Percentiles rank a stretch among this genome's conserved stretches.
Evolutionary conservation across 2,888 invertebrate genomes (phyloP).

Genomic region (Chaetogeoica ovagalla): DNA sequence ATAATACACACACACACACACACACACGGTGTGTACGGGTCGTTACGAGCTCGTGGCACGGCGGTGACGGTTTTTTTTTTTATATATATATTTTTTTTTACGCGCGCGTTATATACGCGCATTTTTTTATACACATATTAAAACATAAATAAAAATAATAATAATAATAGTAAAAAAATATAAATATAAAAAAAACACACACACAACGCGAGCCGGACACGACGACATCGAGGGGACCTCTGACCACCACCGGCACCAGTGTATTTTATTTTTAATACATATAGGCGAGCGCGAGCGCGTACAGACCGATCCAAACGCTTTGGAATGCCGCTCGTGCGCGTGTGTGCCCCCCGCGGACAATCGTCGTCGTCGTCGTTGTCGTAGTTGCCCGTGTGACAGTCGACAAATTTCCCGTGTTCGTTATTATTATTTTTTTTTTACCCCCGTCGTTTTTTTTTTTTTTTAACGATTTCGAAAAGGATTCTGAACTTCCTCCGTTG

Average conservation of each 20-base stretch:
- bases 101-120: neutral
- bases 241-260: conserved; percentile 29
- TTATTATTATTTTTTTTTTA: neutral
- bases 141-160: conserved; percentile 36
- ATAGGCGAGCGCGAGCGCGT: too few species aligned
- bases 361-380: conserved; percentile 10
- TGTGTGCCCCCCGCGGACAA: conserved; percentile 20
- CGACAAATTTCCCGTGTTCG: conserved; percentile 40
- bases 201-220: conserved; percentile 27
- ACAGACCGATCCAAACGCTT: too few species aligned
- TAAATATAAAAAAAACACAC: too few species aligned
- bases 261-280: too few species aligned
- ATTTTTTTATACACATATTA: conserved; percentile 16
- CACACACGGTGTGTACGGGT: neutral
- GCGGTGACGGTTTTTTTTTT: conserved; percentile 17
- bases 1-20: neutral
- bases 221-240: conserved; percentile 24
- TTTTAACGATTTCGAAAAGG: neutral
- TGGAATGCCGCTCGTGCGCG: neutral
- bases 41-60: neutral
- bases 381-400: conserved; percentile 22
- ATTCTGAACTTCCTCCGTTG: too few species aligned
- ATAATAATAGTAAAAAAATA: too few species aligned
- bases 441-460: neutral
- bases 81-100: neutral